Evolutionary conservation across 2,113 vertebrate genomes (phyloP).

Genomic region (Eubucco bourcierii): DNA sequence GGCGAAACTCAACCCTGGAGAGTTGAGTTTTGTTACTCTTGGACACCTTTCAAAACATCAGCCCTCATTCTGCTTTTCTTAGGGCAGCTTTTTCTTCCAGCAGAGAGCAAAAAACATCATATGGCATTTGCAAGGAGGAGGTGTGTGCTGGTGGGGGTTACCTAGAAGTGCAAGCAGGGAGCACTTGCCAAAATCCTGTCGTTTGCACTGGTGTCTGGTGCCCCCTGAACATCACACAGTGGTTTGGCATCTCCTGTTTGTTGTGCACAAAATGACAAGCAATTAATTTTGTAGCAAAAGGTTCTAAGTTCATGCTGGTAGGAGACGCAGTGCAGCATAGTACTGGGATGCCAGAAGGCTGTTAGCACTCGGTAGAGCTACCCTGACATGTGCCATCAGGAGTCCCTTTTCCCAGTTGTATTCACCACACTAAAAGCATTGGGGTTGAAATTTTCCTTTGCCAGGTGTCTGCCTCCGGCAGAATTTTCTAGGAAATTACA

Average conservation of each 20-base stretch:
- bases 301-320: not conserved
- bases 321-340: not conserved
- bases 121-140: conserved; percentile 57
- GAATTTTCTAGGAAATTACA: conserved; percentile 33
- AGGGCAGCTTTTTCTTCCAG: conserved; percentile 63
- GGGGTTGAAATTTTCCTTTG: not conserved
- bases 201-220: not conserved
- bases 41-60: conserved; percentile 78
- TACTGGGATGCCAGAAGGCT: not conserved
- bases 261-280: not conserved
- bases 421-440: not conserved
- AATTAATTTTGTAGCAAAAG: not conserved
- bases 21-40: conserved; percentile 76
- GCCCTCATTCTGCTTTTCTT: conserved; percentile 68
- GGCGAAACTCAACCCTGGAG: conserved; percentile 72
- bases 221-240: not conserved
- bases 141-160: not conserved
- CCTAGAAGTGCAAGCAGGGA: conserved; percentile 14
- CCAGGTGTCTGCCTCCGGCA: conserved; percentile 37
- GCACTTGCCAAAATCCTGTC: not conserved
- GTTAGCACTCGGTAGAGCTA: not conserved
- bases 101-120: conserved; percentile 45
- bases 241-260: not conserved
- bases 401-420: not conserved
- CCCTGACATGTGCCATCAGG: not conserved